Conservation (phyloP, 2,113 vertebrate genomes). For the Oenanthe melanoleuca region DNA sequence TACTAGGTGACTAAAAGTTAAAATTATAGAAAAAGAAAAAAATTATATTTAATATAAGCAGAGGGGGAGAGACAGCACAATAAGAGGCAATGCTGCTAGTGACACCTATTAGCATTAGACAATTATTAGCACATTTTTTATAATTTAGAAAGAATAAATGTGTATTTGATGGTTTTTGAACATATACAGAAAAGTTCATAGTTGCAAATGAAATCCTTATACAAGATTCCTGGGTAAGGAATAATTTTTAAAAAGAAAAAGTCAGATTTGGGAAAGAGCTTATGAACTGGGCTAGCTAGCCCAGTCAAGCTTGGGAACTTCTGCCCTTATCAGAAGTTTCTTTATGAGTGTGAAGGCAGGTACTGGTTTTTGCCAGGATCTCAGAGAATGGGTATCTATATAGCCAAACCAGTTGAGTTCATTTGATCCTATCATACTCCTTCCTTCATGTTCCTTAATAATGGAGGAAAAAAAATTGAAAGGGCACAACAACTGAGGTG, state of each 20-base stretch:
- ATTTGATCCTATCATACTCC: background rate
- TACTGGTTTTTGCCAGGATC: background rate
- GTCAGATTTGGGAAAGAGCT: background rate
- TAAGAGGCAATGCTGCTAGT: slow-evolving; percentile 16
- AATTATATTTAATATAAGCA: background rate
- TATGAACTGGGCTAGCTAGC: background rate
- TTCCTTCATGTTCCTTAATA: background rate
- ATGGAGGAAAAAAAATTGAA: background rate
- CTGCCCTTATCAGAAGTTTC: background rate
- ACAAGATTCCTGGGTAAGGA: background rate
- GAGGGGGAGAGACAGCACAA: background rate
- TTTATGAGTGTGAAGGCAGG: background rate
- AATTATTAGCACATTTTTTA: background rate
- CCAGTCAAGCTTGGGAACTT: background rate
- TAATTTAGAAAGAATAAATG: background rate
- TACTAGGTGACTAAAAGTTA: slow-evolving; percentile 32
- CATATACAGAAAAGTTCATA: background rate
- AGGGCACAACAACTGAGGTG: background rate
- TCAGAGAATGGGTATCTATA: background rate
- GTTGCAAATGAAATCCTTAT: background rate
- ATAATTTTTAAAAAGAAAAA: background rate
- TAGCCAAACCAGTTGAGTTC: background rate
- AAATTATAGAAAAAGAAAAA: slow-evolving; percentile 38
- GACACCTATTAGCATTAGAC: background rate
- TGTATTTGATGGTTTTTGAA: slow-evolving; percentile 6